A percentile compares a stretch with the other conserved stretches of the same genome.
phyloP scores from a whole-genome alignment of 1,140 invertebrate genomes.

The Orchesella cincta region DNA sequence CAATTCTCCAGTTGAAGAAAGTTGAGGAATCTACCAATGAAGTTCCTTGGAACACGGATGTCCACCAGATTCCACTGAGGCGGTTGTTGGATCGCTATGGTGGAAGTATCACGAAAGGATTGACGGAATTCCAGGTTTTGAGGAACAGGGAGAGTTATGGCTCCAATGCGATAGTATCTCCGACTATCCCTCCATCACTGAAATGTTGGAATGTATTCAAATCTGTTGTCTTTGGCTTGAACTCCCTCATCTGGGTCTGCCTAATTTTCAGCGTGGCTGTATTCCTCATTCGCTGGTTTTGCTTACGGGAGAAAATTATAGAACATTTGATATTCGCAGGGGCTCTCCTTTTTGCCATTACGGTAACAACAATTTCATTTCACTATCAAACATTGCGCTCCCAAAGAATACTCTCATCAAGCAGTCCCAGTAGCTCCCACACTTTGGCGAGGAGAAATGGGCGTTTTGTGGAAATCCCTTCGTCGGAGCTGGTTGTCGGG shows the following conservation, averaged over 20 bases:
- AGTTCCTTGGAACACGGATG: constrained; percentile 4
- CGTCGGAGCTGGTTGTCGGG: constrained; percentile 72
- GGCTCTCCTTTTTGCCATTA: constrained; percentile 90
- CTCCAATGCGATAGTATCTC: constrained; percentile 21
- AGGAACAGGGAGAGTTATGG: constrained; percentile 40
- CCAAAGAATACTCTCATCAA: not conserved
- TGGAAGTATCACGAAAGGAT: constrained; percentile 27
- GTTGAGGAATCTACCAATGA: not conserved
- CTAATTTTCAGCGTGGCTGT: constrained; percentile 39
- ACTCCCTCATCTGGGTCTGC: constrained; percentile 45
- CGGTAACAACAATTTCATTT: constrained; percentile 94
- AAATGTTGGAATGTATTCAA: constrained; percentile 33
- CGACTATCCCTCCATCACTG: constrained; percentile 18
- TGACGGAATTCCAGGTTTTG: constrained; percentile 35
- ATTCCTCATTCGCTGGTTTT: constrained; percentile 32
- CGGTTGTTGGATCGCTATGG: constrained; percentile 13
- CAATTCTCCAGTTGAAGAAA: constrained; percentile 8
- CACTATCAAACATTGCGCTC: constrained; percentile 75
- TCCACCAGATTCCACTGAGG: constrained; percentile 7
- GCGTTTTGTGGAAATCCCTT: constrained; percentile 63
- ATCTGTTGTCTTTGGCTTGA: constrained; percentile 40
- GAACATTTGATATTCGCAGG: constrained; percentile 83
- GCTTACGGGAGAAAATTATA: not conserved
- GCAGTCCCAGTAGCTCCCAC: no score
- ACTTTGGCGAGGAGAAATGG: constrained; percentile 72